Evolutionary conservation across 2,113 vertebrate species (phyloP), one percentile per base, ranked within the genome.

Genomic region (Amphiprion percula): DNA sequence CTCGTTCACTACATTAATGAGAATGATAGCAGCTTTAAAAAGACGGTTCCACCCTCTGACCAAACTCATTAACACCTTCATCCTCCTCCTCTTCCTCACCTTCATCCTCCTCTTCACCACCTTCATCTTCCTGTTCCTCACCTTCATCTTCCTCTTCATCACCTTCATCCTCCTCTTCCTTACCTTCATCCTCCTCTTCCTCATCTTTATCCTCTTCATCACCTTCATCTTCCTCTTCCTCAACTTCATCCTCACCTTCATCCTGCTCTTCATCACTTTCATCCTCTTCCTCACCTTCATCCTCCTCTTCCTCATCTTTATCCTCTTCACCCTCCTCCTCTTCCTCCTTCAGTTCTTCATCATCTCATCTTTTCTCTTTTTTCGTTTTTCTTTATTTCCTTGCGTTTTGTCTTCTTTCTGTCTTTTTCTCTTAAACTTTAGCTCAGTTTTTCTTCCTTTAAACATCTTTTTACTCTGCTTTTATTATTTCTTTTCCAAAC

Each of bases 1-100:
- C 96, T 98, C 97, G 97, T 98, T 98, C 95, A 96, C 96, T 95
- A 98, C 98, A 97, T 98, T 98, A 99, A 99, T 99, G 97, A 99
- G 97, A 97, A 98, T 96, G 97, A 98, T 97, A 97, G 97, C 98
- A 88, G 97, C 97, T 97, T 97, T 93, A 91, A 96, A 97, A 97
- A 97, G 97, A 97, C 97, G 97, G 97, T 99, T 99, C 97, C 97
- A 97, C 96, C 97, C 95, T 97, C 97, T 99, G 97, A 97, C 96
- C 97, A 98, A 98, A 98, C 97, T 98, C 97, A 98, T 98, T 98
- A 98, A 97, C 96, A 97, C 96, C 95, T 94, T 95, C 96, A 96
- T 97, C 96, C 96, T 5, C 10, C 85, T 79, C 75, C 16, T 74
- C 87, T 52, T 73, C 85, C 21, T 61, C 26, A 26, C 26, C 26